Evolutionary conservation across 2,888 invertebrate species (phyloP).

Genomic region (Cosmia pyralina): DNA sequence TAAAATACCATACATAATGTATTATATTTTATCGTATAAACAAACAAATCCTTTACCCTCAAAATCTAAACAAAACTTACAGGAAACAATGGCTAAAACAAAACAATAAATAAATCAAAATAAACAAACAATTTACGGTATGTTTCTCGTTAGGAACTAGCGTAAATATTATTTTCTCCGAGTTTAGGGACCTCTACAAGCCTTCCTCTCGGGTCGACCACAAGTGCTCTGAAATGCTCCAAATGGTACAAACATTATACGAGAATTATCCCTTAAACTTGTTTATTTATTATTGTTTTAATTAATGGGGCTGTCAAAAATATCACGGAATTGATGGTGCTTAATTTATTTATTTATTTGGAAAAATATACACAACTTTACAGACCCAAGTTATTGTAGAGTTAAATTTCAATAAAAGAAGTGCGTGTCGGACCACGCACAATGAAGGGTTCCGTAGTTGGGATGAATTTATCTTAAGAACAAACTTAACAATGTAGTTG

Average conservation of each 20-base stretch:
- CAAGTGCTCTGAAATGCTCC: slow-evolving; percentile 46
- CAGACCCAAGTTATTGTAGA: too few relatives aligned
- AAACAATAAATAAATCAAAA: slow-evolving; percentile 41
- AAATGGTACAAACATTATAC: slow-evolving; percentile 43
- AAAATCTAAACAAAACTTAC: slow-evolving; percentile 1
- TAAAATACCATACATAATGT: not conserved
- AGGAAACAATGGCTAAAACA: slow-evolving; percentile 11
- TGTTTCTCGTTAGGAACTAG: slow-evolving; percentile 45
- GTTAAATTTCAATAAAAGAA: too few relatives aligned
- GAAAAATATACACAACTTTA: too few relatives aligned
- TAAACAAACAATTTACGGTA: slow-evolving; percentile 47
- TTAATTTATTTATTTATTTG: not conserved
- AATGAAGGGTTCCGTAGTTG: too few relatives aligned
- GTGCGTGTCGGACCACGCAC: too few relatives aligned
- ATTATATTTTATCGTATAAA: not conserved
- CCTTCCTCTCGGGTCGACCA: slow-evolving; percentile 48
- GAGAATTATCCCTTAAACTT: slow-evolving; percentile 52
- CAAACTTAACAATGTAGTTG: too few relatives aligned
- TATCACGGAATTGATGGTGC: not conserved
- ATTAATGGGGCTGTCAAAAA: slow-evolving; percentile 28
- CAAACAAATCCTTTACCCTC: slow-evolving; percentile 8
- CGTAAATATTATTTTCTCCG: slow-evolving; percentile 50
- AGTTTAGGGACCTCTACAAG: slow-evolving; percentile 22
- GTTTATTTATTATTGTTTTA: slow-evolving; percentile 57
- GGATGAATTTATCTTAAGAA: too few relatives aligned